phyloP scores from a whole-genome alignment of 2,888 invertebrate genomes.

The Thecocarcelia acutangulata region DNA sequence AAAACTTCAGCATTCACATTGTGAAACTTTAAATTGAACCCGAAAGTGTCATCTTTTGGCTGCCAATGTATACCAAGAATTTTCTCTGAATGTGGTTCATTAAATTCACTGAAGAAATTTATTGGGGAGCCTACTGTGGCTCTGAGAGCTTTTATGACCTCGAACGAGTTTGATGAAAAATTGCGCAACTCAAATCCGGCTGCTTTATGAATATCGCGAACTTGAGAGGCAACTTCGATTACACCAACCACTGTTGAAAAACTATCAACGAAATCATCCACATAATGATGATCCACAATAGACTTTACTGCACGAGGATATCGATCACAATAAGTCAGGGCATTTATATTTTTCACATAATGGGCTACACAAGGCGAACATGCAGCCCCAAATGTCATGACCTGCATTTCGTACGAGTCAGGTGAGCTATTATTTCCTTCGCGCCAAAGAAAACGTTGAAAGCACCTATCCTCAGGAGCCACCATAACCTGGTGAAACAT shows the following conservation, averaged over 20 bases:
- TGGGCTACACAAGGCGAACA: constrained; percentile 14
- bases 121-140: not conserved
- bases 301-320: no score
- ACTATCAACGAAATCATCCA: no score
- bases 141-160: not conserved
- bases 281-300: no score
- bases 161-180: constrained; percentile 4
- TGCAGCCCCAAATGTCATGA: constrained; percentile 7
- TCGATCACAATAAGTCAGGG: not conserved
- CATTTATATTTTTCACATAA: not conserved
- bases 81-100: not conserved
- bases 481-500: constrained; percentile 6
- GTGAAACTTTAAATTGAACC: not conserved
- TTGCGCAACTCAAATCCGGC: constrained; percentile 14
- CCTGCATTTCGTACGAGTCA: not conserved
- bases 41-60: not conserved
- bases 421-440: not conserved
- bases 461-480: constrained; percentile 1
- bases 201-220: not conserved
- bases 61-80: not conserved
- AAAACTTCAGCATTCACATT: not conserved
- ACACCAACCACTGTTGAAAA: no score
- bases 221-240: not conserved
- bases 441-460: not conserved
- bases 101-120: no score